phyloP scores from a whole-genome alignment of 2,113 vertebrate genomes.

The Lynx canadensis region DNA sequence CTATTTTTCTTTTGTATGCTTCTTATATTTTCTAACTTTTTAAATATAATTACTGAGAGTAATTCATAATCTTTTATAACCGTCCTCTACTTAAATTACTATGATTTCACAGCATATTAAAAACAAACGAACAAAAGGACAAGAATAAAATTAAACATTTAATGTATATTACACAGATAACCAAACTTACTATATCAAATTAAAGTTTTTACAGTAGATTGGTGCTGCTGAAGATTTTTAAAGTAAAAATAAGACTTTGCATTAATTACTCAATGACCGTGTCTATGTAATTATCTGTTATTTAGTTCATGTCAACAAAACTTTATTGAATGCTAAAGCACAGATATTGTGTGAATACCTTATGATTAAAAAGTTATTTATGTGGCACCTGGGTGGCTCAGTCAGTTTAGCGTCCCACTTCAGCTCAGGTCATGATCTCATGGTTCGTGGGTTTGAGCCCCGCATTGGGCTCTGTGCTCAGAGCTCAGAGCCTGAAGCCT shows the following conservation, averaged over 20 bases:
- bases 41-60: not conserved
- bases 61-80: not conserved
- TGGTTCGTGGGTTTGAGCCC: too few species aligned
- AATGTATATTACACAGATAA: not conserved
- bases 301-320: not conserved
- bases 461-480: too few species aligned
- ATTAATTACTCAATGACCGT: not conserved
- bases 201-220: not conserved
- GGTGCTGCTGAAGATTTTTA: not conserved
- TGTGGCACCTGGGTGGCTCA: too few species aligned
- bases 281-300: not conserved
- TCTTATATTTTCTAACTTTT: not conserved
- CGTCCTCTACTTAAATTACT: not conserved
- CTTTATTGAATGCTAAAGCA: not conserved
- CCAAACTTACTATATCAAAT: not conserved
- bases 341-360: not conserved
- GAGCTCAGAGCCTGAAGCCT: too few species aligned
- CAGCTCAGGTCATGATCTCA: too few species aligned
- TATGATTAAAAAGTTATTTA: not conserved
- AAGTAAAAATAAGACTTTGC: not conserved
- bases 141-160: not conserved
- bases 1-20: not conserved
- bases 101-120: too few species aligned
- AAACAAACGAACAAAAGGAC: not conserved
- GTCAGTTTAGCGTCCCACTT: too few species aligned